Conservation (phyloP, 2,888 invertebrate genomes). For the Agrotis segetum region DNA sequence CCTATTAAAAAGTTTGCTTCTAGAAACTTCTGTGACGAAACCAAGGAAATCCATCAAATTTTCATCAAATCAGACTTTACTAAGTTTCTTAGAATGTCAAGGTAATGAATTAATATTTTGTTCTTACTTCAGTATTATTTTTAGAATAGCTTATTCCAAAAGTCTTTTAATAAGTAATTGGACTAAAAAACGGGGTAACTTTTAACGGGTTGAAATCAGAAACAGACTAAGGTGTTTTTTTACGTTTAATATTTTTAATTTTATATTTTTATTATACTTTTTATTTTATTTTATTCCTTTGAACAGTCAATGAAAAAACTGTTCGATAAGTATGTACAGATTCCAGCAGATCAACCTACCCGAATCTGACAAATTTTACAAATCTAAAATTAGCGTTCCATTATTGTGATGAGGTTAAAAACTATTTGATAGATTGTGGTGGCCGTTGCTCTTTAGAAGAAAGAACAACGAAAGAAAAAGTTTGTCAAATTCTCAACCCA, state of each 20-base stretch:
- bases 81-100: constrained; percentile 7
- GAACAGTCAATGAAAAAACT: neutral
- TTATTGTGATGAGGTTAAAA: no score
- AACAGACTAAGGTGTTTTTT: neutral
- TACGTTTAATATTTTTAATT: no score
- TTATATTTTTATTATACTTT: no score
- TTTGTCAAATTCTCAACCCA: neutral
- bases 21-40: constrained; percentile 31
- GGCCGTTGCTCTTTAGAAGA: neutral
- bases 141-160: neutral
- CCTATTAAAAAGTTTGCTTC: constrained; percentile 53
- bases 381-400: no score
- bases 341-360: no score
- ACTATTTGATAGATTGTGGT: no score
- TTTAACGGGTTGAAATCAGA: neutral
- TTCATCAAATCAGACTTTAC: constrained; percentile 36
- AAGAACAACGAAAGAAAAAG: neutral
- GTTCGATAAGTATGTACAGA: neutral
- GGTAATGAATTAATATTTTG: constrained; percentile 1
- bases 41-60: constrained; percentile 32
- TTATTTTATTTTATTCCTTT: no score
- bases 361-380: no score
- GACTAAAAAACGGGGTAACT: no score
- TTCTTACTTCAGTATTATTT: no score
- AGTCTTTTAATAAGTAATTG: no score